Conservation (phyloP, 1,140 invertebrate genomes). For the Lordiphosa collinella region DNA sequence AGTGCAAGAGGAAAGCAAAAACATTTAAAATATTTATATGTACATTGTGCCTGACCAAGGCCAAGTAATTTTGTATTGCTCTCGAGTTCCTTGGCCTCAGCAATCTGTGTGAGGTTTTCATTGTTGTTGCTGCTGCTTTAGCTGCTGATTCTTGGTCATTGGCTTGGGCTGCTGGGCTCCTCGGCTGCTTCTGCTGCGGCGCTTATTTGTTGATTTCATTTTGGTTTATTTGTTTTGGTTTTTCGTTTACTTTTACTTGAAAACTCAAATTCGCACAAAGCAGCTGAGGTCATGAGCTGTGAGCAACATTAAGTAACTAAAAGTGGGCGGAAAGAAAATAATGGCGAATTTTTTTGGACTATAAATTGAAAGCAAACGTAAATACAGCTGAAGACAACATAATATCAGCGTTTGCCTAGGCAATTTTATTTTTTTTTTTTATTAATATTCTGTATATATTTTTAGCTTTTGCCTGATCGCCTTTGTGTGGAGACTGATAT, state of each 20-base stretch:
- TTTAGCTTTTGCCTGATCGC: too few relatives aligned
- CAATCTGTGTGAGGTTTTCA: conserved; percentile 38
- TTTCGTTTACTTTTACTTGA: conserved; percentile 62
- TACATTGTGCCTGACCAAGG: conserved; percentile 71
- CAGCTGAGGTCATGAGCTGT: conserved; percentile 23
- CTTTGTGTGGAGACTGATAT: too few relatives aligned
- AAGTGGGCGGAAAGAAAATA: too few relatives aligned
- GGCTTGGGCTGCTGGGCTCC: conserved; percentile 45
- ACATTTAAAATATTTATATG: conserved; percentile 74
- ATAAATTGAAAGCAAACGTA: too few relatives aligned
- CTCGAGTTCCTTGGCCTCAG: conserved; percentile 68
- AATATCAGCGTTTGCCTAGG: too few relatives aligned
- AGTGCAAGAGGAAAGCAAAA: conserved; percentile 39
- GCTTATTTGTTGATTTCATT: conserved; percentile 76
- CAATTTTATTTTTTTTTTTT: too few relatives aligned
- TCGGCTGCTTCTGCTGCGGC: conserved; percentile 23
- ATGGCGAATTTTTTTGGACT: too few relatives aligned
- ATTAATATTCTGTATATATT: too few relatives aligned
- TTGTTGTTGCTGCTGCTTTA: conserved; percentile 35
- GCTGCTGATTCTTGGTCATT: conserved; percentile 73
- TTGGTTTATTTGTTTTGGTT: conserved; percentile 63
- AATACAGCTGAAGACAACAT: too few relatives aligned
- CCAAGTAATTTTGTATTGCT: conserved; percentile 74
- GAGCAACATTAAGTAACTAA: background rate
- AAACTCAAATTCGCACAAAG: conserved; percentile 35